Evolutionary conservation across 1,140 invertebrate genomes (phyloP), one percentile per base, ranked within the genome.

Genomic region (Anastrepha obliqua): DNA sequence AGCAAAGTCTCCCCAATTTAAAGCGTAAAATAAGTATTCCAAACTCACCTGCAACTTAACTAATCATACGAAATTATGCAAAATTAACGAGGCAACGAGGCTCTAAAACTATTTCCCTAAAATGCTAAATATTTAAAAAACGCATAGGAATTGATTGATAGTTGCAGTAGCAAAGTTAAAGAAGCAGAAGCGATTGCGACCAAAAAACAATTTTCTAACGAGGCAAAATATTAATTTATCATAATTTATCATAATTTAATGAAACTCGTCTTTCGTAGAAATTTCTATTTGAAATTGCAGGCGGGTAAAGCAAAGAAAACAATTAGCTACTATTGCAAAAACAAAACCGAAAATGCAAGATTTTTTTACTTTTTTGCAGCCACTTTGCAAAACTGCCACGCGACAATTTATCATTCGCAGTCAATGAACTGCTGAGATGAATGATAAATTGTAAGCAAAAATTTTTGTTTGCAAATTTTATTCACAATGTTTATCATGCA

Each of bases 351-450:
- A 74, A 15, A 74, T 39, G 29, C 11, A 67, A 7, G 29, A 1
- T 20, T 67, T 29, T 11, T 47, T 74, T 74, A 2, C 13, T 44
- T 74, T 17, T 74, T 55, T 55, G 11, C 51, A 0, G 51, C 3
- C 51, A 3, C 51, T 55, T 11, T 47, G 67, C 64, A 11, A 42
- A 20, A 20, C 3, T 20, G 11, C 42, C 67, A 15, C 39, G 4
- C 67, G 42, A 74, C 67, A 9, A 47, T 44, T 74, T 39, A 74
- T 74, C 67, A 74, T 74, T 74, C 39, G 42, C 67, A 74, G 67
- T 44, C 67, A 74, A 74, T 44, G 67, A 74, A 74, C 67, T 6
- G 15, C 20, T 6, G 29, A 44, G 67, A 74, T 74, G 5, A 74
- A 74, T 44, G 67, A 74, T 74, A 47, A 74, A 74, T 74, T 74